phyloP scores from a whole-genome alignment of 2,888 invertebrate species.

The Drosophila prostipennis region DNA sequence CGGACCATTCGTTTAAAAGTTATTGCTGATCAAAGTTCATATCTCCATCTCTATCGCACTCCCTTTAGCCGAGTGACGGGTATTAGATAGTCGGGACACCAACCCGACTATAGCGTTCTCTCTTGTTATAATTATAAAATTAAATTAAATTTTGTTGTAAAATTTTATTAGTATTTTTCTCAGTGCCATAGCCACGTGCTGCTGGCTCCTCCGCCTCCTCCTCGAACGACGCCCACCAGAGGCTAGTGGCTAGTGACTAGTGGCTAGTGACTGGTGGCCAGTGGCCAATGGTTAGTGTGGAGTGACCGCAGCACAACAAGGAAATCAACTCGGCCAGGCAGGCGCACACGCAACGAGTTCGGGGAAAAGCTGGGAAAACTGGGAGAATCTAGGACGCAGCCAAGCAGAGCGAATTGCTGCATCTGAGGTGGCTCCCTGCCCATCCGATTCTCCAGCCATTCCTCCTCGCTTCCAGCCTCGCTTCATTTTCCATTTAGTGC shows the following conservation, averaged over 20 bases:
- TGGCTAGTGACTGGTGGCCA: not conserved
- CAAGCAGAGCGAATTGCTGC: slow-evolving; percentile 73
- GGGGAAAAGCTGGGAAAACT: slow-evolving; percentile 14
- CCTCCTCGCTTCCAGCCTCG: slow-evolving; percentile 16
- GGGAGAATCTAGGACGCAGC: slow-evolving; percentile 55
- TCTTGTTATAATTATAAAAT: too few relatives aligned
- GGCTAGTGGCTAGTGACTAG: slow-evolving; percentile 9
- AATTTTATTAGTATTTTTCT: not conserved
- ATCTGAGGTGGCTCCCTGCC: slow-evolving; percentile 48
- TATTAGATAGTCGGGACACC: too few relatives aligned
- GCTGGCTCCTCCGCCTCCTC: slow-evolving; percentile 17
- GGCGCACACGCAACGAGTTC: slow-evolving; percentile 28
- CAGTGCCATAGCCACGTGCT: slow-evolving; percentile 42
- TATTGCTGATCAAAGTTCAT: too few relatives aligned
- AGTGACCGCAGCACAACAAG: slow-evolving; percentile 45
- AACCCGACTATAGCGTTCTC: too few relatives aligned
- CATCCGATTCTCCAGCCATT: slow-evolving; percentile 11
- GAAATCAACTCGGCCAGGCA: slow-evolving; percentile 34
- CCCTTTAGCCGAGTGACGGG: too few relatives aligned
- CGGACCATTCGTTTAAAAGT: too few relatives aligned
- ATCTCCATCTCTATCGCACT: too few relatives aligned
- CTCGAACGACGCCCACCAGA: slow-evolving; percentile 38
- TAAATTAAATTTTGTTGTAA: not conserved
- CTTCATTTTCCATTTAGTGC: slow-evolving; percentile 76
- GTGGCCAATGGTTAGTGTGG: slow-evolving; percentile 18